Evolutionary conservation across 2,888 invertebrate genomes (phyloP).

Genomic region (Leistus spinibarbis): DNA sequence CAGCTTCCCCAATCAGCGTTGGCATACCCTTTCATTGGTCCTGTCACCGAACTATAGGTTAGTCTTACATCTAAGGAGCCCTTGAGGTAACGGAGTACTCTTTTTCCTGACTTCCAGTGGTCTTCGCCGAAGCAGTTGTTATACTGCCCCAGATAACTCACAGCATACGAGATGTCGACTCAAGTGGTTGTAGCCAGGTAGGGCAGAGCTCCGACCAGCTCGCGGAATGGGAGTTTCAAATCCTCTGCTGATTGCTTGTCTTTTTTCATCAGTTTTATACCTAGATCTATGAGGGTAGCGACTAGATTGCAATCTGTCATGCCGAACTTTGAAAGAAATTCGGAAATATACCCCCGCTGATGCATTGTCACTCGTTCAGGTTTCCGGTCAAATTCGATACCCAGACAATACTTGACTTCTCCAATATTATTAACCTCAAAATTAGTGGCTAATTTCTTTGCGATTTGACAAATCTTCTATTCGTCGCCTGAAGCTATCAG

Average conservation of each 20-base stretch:
- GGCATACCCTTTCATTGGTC: background rate
- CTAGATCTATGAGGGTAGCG: slow-evolving; percentile 42
- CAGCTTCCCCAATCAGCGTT: slow-evolving; percentile 8
- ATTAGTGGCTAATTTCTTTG: too few relatives aligned
- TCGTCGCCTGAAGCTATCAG: too few relatives aligned
- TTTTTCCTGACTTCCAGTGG: too few relatives aligned
- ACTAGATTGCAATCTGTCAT: slow-evolving; percentile 47
- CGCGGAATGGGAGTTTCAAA: slow-evolving; percentile 39
- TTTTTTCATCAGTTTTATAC: slow-evolving; percentile 29
- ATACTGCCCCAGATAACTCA: slow-evolving; percentile 6
- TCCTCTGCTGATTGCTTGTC: slow-evolving; percentile 3
- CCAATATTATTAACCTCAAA: slow-evolving; percentile 45
- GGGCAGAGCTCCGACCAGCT: slow-evolving; percentile 40
- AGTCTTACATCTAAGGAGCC: background rate
- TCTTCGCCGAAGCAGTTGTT: slow-evolving; percentile 10
- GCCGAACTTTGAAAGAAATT: slow-evolving; percentile 44
- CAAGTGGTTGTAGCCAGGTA: slow-evolving; percentile 13
- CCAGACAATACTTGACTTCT: slow-evolving; percentile 42
- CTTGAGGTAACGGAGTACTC: too few relatives aligned
- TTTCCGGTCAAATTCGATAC: slow-evolving; percentile 43
- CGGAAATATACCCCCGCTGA: too few relatives aligned
- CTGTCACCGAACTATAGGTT: background rate
- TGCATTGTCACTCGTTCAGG: slow-evolving; percentile 32
- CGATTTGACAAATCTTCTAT: too few relatives aligned
- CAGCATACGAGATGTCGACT: background rate